Evolutionary conservation across 92 coral and sea anemone species (phyloP), one percentile per base, ranked within the genome.

Genomic region (Muricea muricata): DNA sequence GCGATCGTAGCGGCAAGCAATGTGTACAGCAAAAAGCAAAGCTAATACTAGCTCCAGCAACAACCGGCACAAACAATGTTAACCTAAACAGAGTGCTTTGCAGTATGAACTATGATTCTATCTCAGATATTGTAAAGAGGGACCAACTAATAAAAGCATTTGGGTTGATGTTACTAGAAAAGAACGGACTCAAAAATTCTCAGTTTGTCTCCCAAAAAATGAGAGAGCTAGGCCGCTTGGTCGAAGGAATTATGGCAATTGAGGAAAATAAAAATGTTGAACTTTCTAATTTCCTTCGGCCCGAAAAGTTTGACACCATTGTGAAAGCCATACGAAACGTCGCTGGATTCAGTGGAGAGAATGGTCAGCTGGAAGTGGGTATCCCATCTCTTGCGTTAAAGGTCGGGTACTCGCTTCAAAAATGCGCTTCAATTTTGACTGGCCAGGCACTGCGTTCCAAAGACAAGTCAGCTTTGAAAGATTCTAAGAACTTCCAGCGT

Each of bases 401-500:
- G 8, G 12, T 67, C 7, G 73, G 42, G 6, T 67, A 13, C 47
- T 29, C 42, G 18, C 6, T 67, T 2, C 24, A 32, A 18, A 29
- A 67, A 20, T 67, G 73, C 17, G 2, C 42, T 6, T n/a, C 12
- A 9, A 12, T 30, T 29, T 24, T 67, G 42, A 7, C n/a, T 18
- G 73, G 73, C 20, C 42, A 67, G 18, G 73, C 42, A 4, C 17
- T 67, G 25, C 41, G 35, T 14, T 11, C 35, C 17, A 67, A 37
- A 28, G 47, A 0, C 13, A 18, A 65, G 14, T 18, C 6, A 8
- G 32, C 26, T 6, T 6, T 28, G 31, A 85, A 73, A 30, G 83
- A 84, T 57, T 57, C 54, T 7, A 74, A 42, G 24, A 84, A 60
- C 75, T 79, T 89, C 31, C 85, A 84, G 66, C 72, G 57, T 50